Conservation (phyloP, 1,140 invertebrate genomes). For the Palaemon carinicauda region DNA sequence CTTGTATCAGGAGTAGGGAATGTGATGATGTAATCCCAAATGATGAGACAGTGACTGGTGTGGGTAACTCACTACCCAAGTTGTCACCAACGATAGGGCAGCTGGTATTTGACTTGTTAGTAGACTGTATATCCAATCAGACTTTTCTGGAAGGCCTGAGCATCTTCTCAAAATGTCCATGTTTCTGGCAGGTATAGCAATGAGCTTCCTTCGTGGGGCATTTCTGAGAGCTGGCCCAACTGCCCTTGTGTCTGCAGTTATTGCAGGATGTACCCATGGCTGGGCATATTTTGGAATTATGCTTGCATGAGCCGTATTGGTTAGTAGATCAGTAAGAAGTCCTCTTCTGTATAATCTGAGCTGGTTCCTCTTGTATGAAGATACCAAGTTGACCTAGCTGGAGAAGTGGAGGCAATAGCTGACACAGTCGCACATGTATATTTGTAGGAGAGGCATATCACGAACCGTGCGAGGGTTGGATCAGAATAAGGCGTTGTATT, state of each 20-base stretch:
- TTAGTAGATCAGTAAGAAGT: not conserved
- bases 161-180: not conserved
- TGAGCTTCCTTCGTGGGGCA: no score
- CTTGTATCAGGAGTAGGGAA: not conserved
- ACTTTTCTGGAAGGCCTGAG: not conserved
- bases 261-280: not conserved
- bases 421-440: not conserved
- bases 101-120: no score
- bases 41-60: no score
- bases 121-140: not conserved
- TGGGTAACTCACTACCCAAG: no score
- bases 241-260: not conserved
- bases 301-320: not conserved
- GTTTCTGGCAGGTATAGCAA: not conserved
- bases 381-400: not conserved
- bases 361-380: not conserved
- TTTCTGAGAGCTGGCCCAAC: not conserved
- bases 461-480: not conserved
- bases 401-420: conserved; percentile 4
- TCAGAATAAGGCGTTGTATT: not conserved
- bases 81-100: not conserved
- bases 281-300: not conserved
- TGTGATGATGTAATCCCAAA: not conserved
- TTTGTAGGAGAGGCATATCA: not conserved
- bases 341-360: not conserved